These are phyloP conservation scores for Cacoxenus indagator DNA, from an alignment of 2,888 invertebrate genomes.

Conservation along the genomic window DNA sequence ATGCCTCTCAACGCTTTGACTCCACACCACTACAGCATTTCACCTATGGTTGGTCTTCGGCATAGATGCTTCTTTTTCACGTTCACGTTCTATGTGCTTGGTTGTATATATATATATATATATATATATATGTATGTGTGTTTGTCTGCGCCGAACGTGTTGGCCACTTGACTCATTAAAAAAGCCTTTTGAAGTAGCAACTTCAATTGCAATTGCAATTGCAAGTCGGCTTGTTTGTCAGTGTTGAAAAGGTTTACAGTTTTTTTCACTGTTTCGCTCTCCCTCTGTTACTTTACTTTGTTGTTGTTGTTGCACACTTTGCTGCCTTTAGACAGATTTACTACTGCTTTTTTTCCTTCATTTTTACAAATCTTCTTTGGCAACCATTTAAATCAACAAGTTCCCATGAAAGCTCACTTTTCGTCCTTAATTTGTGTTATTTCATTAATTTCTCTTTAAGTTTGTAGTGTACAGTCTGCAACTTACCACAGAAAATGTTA, in stretches of 20 bases:
- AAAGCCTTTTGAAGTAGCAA: constrained; percentile 48
- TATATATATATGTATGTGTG: constrained; percentile 11
- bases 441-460: too few relatives aligned
- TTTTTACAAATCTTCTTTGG: too few relatives aligned
- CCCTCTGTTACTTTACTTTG: background rate
- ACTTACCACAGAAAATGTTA: background rate
- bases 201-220: constrained; percentile 56
- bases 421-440: too few relatives aligned
- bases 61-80: constrained; percentile 15
- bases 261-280: background rate
- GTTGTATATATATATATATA: background rate
- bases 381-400: too few relatives aligned
- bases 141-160: constrained; percentile 42
- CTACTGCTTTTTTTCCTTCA: background rate
- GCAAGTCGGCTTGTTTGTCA: constrained; percentile 24
- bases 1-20: too few relatives aligned
- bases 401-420: too few relatives aligned
- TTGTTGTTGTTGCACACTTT: background rate
- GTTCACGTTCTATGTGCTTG: constrained; percentile 2
- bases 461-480: too few relatives aligned
- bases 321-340: background rate
- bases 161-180: constrained; percentile 63
- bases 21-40: too few relatives aligned
- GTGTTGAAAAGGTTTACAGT: constrained; percentile 48
- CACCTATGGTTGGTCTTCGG: background rate